Percentiles rank a stretch among this genome's conserved stretches.
Evolutionary conservation across 2,113 vertebrate species (phyloP).

Genomic region (Ochotona curzoniae): DNA sequence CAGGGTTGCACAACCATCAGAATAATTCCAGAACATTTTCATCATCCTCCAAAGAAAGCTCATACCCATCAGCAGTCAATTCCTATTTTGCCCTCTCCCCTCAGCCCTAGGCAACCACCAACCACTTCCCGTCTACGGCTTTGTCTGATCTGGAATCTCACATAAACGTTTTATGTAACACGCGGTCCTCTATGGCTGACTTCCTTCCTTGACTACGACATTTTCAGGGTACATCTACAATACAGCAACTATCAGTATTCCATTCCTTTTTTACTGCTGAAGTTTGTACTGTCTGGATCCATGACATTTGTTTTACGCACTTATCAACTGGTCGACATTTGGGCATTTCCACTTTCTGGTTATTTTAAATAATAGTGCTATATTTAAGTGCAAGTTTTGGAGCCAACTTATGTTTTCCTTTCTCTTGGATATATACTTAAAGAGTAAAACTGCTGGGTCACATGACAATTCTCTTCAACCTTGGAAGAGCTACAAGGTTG

Average conservation of each 20-base stretch:
- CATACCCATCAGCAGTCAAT: not conserved
- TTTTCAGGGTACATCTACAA: conserved; percentile 3
- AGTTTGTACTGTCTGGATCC: not conserved
- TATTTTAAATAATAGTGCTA: conserved; percentile 5
- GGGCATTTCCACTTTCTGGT: not conserved
- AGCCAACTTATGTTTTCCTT: not conserved
- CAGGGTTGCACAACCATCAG: not conserved
- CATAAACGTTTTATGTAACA: not conserved
- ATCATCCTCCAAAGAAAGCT: conserved; percentile 7
- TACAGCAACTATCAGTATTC: not conserved
- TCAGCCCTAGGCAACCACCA: not conserved
- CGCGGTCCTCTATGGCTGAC: not conserved
- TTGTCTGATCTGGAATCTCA: not conserved
- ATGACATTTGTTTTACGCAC: not conserved
- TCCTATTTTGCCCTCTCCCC: not conserved
- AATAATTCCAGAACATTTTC: conserved; percentile 25
- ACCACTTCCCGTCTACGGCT: not conserved
- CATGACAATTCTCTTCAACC: not conserved
- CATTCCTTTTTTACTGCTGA: not conserved
- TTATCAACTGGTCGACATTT: conserved; percentile 7
- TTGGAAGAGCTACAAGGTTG: not conserved
- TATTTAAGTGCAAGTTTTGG: not conserved
- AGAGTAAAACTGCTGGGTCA: not conserved
- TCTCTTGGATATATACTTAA: not conserved
- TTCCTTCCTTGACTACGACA: not conserved